phyloP scores from a whole-genome alignment of 2,113 vertebrate genomes.

The Coryphaenoides rupestris region DNA sequence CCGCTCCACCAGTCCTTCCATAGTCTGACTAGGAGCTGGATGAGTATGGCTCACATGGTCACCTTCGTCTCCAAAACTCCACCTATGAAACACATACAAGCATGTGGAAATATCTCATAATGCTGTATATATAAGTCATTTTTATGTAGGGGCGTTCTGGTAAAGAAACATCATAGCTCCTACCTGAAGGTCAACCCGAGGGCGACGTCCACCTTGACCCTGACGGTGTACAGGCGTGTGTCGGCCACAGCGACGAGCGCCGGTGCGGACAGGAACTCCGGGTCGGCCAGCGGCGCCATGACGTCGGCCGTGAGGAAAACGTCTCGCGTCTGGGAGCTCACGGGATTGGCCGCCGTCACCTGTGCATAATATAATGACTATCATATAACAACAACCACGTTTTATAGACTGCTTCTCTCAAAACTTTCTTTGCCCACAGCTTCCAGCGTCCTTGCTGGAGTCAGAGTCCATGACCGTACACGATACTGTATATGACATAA shows the following conservation, averaged over 20 bases:
- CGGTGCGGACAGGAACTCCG: conserved; percentile 48
- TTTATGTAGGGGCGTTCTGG: not conserved
- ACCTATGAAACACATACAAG: conserved; percentile 50
- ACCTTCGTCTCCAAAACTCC: conserved; percentile 74
- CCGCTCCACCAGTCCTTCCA: conserved; percentile 24
- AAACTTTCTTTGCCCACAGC: no score
- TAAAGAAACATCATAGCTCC: not conserved
- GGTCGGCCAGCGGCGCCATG: conserved; percentile 52
- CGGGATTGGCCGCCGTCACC: conserved; percentile 72
- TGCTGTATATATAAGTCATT: not conserved
- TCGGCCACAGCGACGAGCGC: conserved; percentile 45
- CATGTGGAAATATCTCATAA: not conserved
- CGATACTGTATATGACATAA: not conserved
- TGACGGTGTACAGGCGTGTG: conserved; percentile 49
- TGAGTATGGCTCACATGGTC: conserved; percentile 33
- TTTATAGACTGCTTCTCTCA: no score
- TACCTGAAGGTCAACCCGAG: conserved; percentile 69
- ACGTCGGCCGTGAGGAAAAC: conserved; percentile 60
- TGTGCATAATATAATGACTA: no score
- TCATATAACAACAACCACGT: no score
- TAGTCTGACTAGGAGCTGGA: conserved; percentile 49
- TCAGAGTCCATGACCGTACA: no score
- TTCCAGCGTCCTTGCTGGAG: no score
- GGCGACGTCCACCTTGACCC: conserved; percentile 66
- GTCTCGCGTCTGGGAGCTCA: conserved; percentile 66